Conservation (phyloP, 2,113 vertebrate species). For the Pungitius pungitius region DNA sequence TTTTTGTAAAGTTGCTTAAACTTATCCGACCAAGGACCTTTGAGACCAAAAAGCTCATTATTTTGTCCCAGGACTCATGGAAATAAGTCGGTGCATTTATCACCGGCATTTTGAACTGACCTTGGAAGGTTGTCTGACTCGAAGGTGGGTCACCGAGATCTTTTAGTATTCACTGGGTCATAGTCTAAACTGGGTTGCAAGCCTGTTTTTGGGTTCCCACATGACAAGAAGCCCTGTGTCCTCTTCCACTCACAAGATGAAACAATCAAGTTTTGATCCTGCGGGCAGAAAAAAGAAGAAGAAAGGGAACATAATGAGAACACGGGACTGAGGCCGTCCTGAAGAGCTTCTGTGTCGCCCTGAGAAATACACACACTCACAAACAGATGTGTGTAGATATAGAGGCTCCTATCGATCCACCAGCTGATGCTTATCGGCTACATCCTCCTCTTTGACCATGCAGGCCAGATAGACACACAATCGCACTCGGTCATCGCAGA, state of each 20-base stretch:
- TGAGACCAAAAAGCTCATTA: not conserved
- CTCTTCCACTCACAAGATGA: constrained; percentile 31
- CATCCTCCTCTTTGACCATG: constrained; percentile 68
- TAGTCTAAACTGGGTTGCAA: constrained; percentile 51
- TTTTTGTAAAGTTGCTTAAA: constrained; percentile 35
- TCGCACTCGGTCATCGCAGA: constrained; percentile 63
- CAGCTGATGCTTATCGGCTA: constrained; percentile 65
- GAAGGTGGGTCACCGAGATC: constrained; percentile 50
- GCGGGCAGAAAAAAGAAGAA: constrained; percentile 6
- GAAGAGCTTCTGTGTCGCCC: constrained; percentile 38
- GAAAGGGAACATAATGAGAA: constrained; percentile 5
- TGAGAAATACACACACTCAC: constrained; percentile 34
- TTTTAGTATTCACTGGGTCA: constrained; percentile 57
- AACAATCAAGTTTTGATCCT: constrained; percentile 50
- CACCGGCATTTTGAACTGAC: constrained; percentile 34
- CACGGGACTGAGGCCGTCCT: constrained; percentile 8
- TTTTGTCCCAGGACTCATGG: not conserved
- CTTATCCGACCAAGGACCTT: constrained; percentile 8
- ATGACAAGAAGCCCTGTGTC: constrained; percentile 47
- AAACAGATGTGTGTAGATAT: constrained; percentile 37
- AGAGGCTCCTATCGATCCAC: constrained; percentile 61
- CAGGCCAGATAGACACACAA: constrained; percentile 57
- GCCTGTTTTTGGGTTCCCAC: constrained; percentile 53
- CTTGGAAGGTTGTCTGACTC: constrained; percentile 49
- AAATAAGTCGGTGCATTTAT: constrained; percentile 11